Conservation (phyloP, 2,797 vertebrate species). For the Gobio occitaniae region DNA sequence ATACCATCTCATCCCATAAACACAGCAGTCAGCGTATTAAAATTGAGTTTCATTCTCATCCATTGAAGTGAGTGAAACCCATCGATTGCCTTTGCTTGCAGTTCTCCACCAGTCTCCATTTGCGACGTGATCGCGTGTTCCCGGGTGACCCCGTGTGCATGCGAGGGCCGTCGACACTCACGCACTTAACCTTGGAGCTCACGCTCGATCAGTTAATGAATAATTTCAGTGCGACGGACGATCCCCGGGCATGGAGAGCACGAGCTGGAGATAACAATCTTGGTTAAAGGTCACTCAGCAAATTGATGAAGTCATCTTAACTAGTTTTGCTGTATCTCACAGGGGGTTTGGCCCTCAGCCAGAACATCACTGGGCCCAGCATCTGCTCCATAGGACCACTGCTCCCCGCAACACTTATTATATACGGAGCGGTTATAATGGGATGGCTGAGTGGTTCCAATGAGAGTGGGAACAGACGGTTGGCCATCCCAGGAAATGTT, state of each 20-base stretch:
- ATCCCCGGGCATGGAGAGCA: neutral
- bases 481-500: conserved; percentile 41
- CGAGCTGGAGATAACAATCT: conserved; percentile 59
- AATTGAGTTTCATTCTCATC: conserved; percentile 73
- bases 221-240: conserved; percentile 26
- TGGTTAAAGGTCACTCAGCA: conserved; percentile 71
- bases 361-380: neutral
- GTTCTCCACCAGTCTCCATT: conserved; percentile 52
- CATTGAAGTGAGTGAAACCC: conserved; percentile 61
- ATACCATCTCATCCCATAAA: conserved; percentile 77
- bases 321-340: conserved; percentile 69
- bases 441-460: conserved; percentile 42
- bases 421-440: conserved; percentile 13
- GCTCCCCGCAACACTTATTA: neutral
- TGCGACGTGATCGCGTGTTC: conserved; percentile 16
- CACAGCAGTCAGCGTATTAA: conserved; percentile 73
- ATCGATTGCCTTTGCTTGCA: conserved; percentile 71
- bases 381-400: conserved; percentile 20
- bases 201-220: conserved; percentile 38
- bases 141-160: conserved; percentile 56
- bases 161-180: conserved; percentile 42
- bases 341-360: conserved; percentile 11
- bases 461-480: conserved; percentile 19
- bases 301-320: conserved; percentile 81
- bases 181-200: conserved; percentile 71